Evolutionary conservation across 2,113 vertebrate species (phyloP).

Genomic region (Forbesichthys agassizii): DNA sequence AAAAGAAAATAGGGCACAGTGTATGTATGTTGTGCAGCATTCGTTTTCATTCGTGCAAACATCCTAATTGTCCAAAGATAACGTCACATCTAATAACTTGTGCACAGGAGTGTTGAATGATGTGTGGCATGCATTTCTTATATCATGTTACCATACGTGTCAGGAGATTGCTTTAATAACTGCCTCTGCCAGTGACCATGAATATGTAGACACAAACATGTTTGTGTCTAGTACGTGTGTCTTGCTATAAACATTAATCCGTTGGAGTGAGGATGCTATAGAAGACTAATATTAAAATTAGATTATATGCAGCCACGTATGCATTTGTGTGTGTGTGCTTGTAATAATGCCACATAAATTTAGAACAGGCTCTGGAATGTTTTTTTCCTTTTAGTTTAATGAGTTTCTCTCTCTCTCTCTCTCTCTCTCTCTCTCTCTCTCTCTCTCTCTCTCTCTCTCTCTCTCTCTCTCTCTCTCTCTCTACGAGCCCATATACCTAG

Average conservation of each 20-base stretch:
- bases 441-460: conserved; percentile 33
- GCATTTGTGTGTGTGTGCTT: conserved; percentile 20
- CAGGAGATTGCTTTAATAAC: no score
- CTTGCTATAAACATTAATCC: not conserved
- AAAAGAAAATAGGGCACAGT: not conserved
- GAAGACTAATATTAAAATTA: conserved; percentile 5
- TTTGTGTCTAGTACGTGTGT: conserved; percentile 1
- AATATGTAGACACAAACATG: not conserved
- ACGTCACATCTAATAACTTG: conserved; percentile 6
- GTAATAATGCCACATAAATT: conserved; percentile 39
- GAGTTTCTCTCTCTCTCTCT: conserved; percentile 37
- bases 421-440: conserved; percentile 46
- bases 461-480: conserved; percentile 27
- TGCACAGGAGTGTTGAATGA: no score
- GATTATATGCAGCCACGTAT: not conserved
- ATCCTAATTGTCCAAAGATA: not conserved
- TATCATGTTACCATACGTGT: no score
- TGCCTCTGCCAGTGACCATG: not conserved
- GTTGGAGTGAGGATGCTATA: no score
- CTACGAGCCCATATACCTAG: conserved; percentile 1
- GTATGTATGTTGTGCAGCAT: not conserved
- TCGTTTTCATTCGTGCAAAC: not conserved
- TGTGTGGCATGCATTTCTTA: no score
- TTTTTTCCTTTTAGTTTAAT: conserved; percentile 48
- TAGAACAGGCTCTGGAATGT: conserved; percentile 54